Evolutionary conservation across 2,888 invertebrate genomes (phyloP).

Genomic region (Nebria salina): DNA sequence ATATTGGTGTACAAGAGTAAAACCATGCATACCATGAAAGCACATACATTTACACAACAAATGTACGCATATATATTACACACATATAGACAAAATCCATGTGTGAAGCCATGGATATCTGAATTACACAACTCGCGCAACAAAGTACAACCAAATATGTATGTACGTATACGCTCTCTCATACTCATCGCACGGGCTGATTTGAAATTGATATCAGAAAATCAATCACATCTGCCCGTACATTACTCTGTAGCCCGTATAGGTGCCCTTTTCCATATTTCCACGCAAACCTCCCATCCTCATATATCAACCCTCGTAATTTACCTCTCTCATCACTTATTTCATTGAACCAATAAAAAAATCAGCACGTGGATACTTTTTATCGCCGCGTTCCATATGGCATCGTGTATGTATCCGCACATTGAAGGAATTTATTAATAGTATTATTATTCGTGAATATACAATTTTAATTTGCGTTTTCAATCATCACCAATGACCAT

Average conservation of each 20-base stretch:
- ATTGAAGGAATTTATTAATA: slow-evolving; percentile 21
- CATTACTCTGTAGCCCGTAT: slow-evolving; percentile 9
- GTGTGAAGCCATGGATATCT: neutral
- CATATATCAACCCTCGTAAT: no score
- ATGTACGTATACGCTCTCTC: neutral
- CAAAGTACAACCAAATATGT: neutral
- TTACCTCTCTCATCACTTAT: neutral
- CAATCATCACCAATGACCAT: neutral
- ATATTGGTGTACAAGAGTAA: no score
- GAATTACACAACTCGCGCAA: neutral
- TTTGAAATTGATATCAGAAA: slow-evolving; percentile 46
- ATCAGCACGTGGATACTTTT: slow-evolving; percentile 19
- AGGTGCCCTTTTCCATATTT: slow-evolving; percentile 27
- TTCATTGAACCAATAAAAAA: slow-evolving; percentile 10
- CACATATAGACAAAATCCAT: neutral
- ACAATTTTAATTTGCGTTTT: neutral
- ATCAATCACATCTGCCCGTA: slow-evolving; percentile 41
- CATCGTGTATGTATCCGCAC: neutral
- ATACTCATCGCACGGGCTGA: slow-evolving; percentile 18
- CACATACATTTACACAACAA: neutral
- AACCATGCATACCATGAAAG: no score
- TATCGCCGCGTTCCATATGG: neutral
- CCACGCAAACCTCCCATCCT: neutral
- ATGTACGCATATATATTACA: neutral
- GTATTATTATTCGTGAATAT: neutral